These are phyloP conservation scores for Melanogrammus aeglefinus DNA, from an alignment of 2,797 vertebrate species.

Conservation along the genomic window DNA sequence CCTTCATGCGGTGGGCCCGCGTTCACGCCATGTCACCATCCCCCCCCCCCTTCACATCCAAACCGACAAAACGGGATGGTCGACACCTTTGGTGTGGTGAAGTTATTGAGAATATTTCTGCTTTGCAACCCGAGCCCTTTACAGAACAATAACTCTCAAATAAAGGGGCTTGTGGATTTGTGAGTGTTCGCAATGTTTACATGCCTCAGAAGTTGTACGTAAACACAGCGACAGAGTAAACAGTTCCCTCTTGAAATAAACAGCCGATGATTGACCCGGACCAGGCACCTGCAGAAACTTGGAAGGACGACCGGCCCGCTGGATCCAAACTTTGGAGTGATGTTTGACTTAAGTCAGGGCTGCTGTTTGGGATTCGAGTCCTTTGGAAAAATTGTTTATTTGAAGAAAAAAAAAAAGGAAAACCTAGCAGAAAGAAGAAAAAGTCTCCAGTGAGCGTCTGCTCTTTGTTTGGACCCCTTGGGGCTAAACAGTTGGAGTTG, in stretches of 20 bases:
- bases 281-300: slow-evolving; percentile 68
- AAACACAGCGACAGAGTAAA: slow-evolving; percentile 60
- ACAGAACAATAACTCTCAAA: slow-evolving; percentile 31
- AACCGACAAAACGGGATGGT: not conserved
- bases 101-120: slow-evolving; percentile 34
- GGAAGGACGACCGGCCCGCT: slow-evolving; percentile 18
- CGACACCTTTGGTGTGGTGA: slow-evolving; percentile 5
- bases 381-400: slow-evolving; percentile 71
- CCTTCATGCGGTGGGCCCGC: not conserved
- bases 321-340: slow-evolving; percentile 52
- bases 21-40: not conserved
- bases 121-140: slow-evolving; percentile 33
- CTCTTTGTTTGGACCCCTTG: slow-evolving; percentile 47
- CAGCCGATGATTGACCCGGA: slow-evolving; percentile 55
- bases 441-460: slow-evolving; percentile 1
- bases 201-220: slow-evolving; percentile 44
- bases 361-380: slow-evolving; percentile 70
- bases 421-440: slow-evolving; percentile 32
- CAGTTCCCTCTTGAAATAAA: slow-evolving; percentile 61
- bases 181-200: slow-evolving; percentile 54
- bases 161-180: slow-evolving; percentile 39
- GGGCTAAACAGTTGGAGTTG: slow-evolving; percentile 45
- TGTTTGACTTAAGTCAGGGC: slow-evolving; percentile 65
- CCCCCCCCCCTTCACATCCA: not conserved
- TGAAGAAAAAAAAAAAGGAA: slow-evolving; percentile 44